phyloP scores from a whole-genome alignment of 2,797 vertebrate genomes.

The Melanotaenia boesemani region DNA sequence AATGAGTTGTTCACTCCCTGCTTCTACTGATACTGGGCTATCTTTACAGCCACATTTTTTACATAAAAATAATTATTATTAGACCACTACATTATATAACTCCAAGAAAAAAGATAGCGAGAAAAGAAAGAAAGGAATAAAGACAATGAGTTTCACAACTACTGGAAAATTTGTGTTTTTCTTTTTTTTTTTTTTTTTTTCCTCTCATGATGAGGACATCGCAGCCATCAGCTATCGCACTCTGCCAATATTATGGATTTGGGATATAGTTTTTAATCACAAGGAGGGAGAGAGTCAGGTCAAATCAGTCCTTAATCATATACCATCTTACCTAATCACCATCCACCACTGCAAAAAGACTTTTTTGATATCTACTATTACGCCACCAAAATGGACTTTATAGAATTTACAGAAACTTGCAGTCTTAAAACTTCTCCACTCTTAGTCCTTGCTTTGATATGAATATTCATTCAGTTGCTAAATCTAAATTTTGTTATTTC shows the following conservation, averaged over 20 bases:
- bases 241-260: slow-evolving; percentile 21
- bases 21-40: not conserved
- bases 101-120: not conserved
- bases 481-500: slow-evolving; percentile 29
- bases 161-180: not conserved
- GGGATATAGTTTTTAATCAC: slow-evolving; percentile 23
- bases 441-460: slow-evolving; percentile 53
- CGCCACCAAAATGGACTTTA: not conserved
- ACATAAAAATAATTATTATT: not conserved
- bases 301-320: slow-evolving; percentile 11
- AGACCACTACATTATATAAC: not conserved
- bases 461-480: slow-evolving; percentile 24
- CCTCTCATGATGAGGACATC: not conserved
- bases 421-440: slow-evolving; percentile 1
- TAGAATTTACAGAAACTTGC: slow-evolving; percentile 18
- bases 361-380: not conserved
- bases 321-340: slow-evolving; percentile 14
- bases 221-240: not conserved
- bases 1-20: not conserved
- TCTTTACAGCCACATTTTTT: not conserved
- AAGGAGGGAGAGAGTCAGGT: slow-evolving; percentile 2
- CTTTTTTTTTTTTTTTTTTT: not conserved
- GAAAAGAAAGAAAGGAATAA: not conserved
- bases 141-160: not conserved
- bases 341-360: not conserved